These are phyloP conservation scores for Fragum fragum DNA, from an alignment of 2,888 invertebrate species.

Conservation along the genomic window DNA sequence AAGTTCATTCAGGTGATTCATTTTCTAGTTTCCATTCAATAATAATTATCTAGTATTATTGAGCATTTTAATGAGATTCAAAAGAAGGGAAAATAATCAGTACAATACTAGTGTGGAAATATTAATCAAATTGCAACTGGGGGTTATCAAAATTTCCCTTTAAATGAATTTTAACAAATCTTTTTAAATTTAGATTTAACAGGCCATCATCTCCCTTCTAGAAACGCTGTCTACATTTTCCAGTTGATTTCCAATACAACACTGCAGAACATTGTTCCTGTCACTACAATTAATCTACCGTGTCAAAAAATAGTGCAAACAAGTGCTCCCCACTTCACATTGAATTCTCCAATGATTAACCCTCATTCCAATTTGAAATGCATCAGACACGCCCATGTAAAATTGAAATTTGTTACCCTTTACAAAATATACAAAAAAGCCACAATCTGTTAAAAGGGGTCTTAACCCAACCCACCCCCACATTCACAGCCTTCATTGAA, in stretches of 20 bases:
- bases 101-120: too few species aligned
- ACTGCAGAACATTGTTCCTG: constrained; percentile 28
- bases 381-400: constrained; percentile 2
- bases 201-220: constrained; percentile 18
- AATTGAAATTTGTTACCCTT: not conserved
- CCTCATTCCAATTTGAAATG: constrained; percentile 2
- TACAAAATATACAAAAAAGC: not conserved
- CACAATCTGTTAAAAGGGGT: too few species aligned
- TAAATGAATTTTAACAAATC: not conserved
- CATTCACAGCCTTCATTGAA: too few species aligned
- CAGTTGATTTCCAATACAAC: constrained; percentile 19
- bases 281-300: constrained; percentile 16
- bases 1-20: too few species aligned
- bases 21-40: too few species aligned
- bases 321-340: constrained; percentile 28
- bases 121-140: not conserved
- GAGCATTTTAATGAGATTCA: too few species aligned
- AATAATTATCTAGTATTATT: too few species aligned
- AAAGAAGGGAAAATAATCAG: too few species aligned
- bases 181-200: constrained; percentile 21
- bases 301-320: constrained; percentile 28
- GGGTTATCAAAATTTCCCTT: not conserved
- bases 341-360: not conserved
- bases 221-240: constrained; percentile 14
- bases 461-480: too few species aligned